Evolutionary conservation across 2,113 vertebrate genomes (phyloP), one percentile per base, ranked within the genome.

Genomic region (Leptobrachium leishanense): DNA sequence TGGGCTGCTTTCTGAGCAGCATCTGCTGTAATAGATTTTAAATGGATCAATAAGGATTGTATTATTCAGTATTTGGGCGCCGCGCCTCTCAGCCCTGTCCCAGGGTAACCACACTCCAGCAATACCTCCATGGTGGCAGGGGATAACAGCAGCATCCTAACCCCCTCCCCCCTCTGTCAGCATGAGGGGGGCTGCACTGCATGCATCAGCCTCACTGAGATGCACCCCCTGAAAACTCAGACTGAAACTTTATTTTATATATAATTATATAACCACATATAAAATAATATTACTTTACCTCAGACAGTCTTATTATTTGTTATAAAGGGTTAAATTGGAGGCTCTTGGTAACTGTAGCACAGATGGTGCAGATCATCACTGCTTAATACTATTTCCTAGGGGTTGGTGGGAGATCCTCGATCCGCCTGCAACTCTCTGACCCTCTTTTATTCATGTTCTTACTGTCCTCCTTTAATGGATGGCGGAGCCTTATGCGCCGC

Each of bases 291-390:
- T 31, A 31, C 20, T 31, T 31, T 31, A 31, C 20, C 20, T 31
- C 20, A 31, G 20, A 31, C 20, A 0, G 20, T 31, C 20, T 31
- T 31, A 31, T 6, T 68, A 42, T 44, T 40, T 46, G 68, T 50
- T 12, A 46, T 40, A 15, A 39, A 5, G n/a, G 63, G 50, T 42
- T 63, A 66, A 72, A 79, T 64, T 65, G 13, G 42, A 43, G 39
- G 50, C 77, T 79, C 46, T 63, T 13, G 59, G 63, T 41, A 46
- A 73, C 41, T 64, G 63, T 53, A 67, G 77, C 77, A 68, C 70
- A 79, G 77, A 79, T 59, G 77, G 77, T 67, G 71, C 62, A 67
- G 70, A 67, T 79, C 62, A 73, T 55, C 55, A 67, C 57, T 63
- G 63, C 77, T 43, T 72, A 73, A 73, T 73, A 68, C 70, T 79